Evolutionary conservation across 2,113 vertebrate genomes (phyloP).

Genomic region (Forbesichthys papilliferus): DNA sequence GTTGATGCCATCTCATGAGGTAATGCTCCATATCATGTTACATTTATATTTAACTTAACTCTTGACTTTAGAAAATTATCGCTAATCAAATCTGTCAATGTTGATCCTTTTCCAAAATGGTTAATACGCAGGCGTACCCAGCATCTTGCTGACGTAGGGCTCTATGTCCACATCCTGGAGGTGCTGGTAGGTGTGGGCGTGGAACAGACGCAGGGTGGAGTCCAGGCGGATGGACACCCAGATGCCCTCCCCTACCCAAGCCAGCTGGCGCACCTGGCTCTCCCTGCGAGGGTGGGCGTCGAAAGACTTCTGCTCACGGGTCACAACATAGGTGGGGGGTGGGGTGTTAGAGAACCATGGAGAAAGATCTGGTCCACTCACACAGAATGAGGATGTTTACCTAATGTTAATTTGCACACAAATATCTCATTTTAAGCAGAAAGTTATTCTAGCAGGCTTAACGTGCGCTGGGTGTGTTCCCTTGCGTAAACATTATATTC

Average conservation of each 20-base stretch:
- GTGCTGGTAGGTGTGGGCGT: slow-evolving; percentile 96
- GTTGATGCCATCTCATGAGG: no score
- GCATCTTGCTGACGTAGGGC: slow-evolving; percentile 99
- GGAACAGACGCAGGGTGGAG: slow-evolving; percentile 93
- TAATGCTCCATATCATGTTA: no score
- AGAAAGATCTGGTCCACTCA: not conserved
- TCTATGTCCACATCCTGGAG: slow-evolving; percentile 98
- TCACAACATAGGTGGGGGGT: not conserved
- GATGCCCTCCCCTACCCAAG: slow-evolving; percentile 96
- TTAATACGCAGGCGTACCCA: slow-evolving; percentile 75
- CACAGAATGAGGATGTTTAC: not conserved
- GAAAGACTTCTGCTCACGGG: slow-evolving; percentile 85
- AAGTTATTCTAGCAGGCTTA: no score
- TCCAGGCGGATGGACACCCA: slow-evolving; percentile 99
- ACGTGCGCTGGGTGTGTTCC: no score
- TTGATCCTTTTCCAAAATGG: no score
- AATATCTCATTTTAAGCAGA: no score
- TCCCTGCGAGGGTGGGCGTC: slow-evolving; percentile 95
- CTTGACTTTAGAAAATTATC: no score
- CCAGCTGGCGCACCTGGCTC: slow-evolving; percentile 96
- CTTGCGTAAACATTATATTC: no score
- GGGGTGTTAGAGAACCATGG: not conserved
- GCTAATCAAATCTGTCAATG: no score
- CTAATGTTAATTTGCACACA: no score
- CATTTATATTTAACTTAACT: no score